Conservation (phyloP, 2,113 vertebrate species). For the Osmerus eperlanus region DNA sequence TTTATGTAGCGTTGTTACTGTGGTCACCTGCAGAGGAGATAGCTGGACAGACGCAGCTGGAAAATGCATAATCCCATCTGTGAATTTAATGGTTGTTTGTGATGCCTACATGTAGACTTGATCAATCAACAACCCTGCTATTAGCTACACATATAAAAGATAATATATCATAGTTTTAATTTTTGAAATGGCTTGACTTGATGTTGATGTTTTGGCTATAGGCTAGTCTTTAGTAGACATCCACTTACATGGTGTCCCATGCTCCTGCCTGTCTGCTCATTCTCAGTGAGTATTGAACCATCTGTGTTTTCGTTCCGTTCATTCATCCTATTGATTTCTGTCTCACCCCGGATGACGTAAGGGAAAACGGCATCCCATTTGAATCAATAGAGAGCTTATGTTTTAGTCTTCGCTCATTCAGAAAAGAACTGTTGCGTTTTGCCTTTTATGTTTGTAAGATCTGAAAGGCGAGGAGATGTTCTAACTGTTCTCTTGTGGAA, state of each 20-base stretch:
- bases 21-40: not conserved
- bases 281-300: not conserved
- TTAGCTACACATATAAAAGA: too few species aligned
- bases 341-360: constrained; percentile 19
- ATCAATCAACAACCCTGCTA: too few species aligned
- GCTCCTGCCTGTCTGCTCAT: not conserved
- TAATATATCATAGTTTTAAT: too few species aligned
- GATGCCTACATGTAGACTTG: too few species aligned
- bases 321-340: constrained; percentile 33
- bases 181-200: too few species aligned
- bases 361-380: constrained; percentile 31
- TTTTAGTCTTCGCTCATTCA: constrained; percentile 53
- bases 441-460: not conserved
- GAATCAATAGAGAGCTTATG: constrained; percentile 47
- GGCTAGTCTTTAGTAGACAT: not conserved
- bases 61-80: not conserved
- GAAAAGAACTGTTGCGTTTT: constrained; percentile 39
- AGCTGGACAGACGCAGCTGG: not conserved
- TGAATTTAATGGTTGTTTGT: not conserved
- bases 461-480: constrained; percentile 28
- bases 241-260: not conserved
- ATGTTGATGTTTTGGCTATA: too few species aligned
- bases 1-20: not conserved
- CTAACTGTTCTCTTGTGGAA: constrained; percentile 20
- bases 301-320: not conserved